These are phyloP conservation scores for Dolichoris vasculosae DNA, from an alignment of 1,140 invertebrate genomes.

Conservation along the genomic window DNA sequence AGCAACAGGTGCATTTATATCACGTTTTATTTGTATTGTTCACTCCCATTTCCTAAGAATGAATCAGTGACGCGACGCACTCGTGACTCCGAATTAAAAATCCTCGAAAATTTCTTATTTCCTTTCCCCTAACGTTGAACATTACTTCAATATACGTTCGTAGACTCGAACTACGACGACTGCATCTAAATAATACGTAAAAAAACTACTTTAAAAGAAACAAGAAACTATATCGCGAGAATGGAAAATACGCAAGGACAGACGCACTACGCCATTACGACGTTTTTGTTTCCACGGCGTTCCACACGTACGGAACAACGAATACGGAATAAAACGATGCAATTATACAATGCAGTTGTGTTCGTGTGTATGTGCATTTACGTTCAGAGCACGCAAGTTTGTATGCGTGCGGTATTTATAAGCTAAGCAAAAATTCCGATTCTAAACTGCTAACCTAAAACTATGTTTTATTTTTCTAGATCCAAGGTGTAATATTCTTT, in stretches of 20 bases:
- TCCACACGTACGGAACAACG: slow-evolving; percentile 49
- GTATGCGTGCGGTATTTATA: neutral
- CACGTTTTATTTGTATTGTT: slow-evolving; percentile 57
- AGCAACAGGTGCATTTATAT: slow-evolving; percentile 51
- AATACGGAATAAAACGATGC: slow-evolving; percentile 48
- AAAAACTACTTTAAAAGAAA: slow-evolving; percentile 52
- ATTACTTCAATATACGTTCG: slow-evolving; percentile 12
- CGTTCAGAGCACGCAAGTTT: no score
- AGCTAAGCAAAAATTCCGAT: neutral
- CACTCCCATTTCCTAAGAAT: slow-evolving; percentile 58
- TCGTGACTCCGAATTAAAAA: slow-evolving; percentile 47
- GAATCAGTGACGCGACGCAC: slow-evolving; percentile 63
- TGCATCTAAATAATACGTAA: slow-evolving; percentile 21
- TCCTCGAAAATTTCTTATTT: slow-evolving; percentile 11
- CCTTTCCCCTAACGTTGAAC: neutral
- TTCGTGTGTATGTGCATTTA: neutral
- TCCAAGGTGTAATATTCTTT: neutral
- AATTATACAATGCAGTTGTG: neutral
- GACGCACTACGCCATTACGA: slow-evolving; percentile 69
- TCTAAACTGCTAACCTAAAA: slow-evolving; percentile 5
- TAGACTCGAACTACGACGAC: neutral
- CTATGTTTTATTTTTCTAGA: neutral
- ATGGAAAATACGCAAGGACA: slow-evolving; percentile 60
- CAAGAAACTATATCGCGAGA: slow-evolving; percentile 60
- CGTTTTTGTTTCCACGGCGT: slow-evolving; percentile 55